These are phyloP conservation scores for Triplophysa yarkandensis DNA, from an alignment of 2,797 vertebrate genomes.

Conservation along the genomic window DNA sequence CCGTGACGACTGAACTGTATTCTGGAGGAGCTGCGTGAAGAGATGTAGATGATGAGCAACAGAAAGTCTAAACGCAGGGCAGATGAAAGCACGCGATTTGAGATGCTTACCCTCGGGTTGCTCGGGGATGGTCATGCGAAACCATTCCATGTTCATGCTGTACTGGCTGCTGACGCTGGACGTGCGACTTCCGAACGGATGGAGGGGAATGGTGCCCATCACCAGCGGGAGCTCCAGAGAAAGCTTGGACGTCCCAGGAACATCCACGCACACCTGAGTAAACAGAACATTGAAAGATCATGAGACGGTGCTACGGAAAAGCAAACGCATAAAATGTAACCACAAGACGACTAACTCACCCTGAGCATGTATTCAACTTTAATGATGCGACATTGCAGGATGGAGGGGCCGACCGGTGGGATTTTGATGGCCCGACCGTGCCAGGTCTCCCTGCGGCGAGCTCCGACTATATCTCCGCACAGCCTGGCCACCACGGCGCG, in stretches of 20 bases:
- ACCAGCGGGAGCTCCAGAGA: conserved; percentile 91
- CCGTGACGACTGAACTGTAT: conserved; percentile 85
- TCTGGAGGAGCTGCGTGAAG: conserved; percentile 86
- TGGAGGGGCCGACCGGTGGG: conserved; percentile 91
- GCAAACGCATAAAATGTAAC: background rate
- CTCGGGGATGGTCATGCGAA: conserved; percentile 82
- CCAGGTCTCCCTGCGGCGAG: conserved; percentile 84
- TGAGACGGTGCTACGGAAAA: background rate
- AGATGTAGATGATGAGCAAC: background rate
- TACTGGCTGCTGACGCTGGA: conserved; percentile 92
- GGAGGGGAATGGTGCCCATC: conserved; percentile 92
- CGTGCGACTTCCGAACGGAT: conserved; percentile 88
- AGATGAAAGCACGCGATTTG: background rate
- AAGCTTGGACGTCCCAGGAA: conserved; percentile 91
- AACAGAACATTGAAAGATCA: background rate
- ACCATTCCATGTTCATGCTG: conserved; percentile 88
- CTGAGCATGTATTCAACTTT: conserved; percentile 91
- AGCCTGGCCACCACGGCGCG: conserved; percentile 86
- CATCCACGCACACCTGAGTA: conserved; percentile 88
- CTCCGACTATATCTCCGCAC: conserved; percentile 78
- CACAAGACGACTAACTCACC: conserved; percentile 71
- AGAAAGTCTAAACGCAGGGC: too few species aligned
- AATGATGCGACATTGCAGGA: conserved; percentile 92
- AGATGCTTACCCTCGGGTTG: conserved; percentile 85
- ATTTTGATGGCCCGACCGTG: conserved; percentile 91